Percentiles rank a stretch among this genome's conserved stretches.
phyloP scores from a whole-genome alignment of 2,797 vertebrate genomes.

The Crax fasciolata region DNA sequence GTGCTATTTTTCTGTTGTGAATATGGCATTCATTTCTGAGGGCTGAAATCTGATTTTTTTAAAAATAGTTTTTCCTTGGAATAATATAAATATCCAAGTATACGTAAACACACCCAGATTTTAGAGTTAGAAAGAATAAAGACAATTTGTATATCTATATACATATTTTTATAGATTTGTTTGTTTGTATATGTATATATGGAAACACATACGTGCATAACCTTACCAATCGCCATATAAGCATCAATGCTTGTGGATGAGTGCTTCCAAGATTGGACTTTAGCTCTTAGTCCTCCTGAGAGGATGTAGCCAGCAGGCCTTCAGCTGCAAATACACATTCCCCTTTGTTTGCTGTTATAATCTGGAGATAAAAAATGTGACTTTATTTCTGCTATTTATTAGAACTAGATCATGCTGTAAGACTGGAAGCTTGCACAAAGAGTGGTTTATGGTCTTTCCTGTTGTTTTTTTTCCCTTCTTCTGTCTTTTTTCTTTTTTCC shows the following conservation, averaged over 20 bases:
- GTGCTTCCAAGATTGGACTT: background rate
- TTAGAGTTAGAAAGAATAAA: background rate
- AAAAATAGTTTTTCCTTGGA: background rate
- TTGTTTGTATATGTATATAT: background rate
- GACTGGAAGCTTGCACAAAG: slow-evolving; percentile 53
- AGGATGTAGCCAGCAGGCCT: background rate
- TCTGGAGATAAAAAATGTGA: background rate
- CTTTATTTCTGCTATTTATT: background rate
- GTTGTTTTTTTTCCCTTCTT: background rate
- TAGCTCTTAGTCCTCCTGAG: background rate
- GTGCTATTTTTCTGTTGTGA: background rate
- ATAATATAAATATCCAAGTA: background rate
- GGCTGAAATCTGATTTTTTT: background rate
- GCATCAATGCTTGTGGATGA: background rate
- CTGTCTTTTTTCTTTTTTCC: accelerated
- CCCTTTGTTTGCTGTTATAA: background rate
- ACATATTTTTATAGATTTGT: background rate
- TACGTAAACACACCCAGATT: background rate
- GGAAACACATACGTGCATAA: accelerated
- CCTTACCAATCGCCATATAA: accelerated
- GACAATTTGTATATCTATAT: background rate
- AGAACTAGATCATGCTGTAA: background rate
- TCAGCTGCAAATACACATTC: accelerated
- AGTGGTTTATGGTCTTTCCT: slow-evolving; percentile 26
- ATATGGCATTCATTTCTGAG: background rate